A percentile compares a stretch with the other conserved stretches of the same genome.
Evolutionary conservation across 1,140 invertebrate species (phyloP).

Genomic region (Nomia melanderi): DNA sequence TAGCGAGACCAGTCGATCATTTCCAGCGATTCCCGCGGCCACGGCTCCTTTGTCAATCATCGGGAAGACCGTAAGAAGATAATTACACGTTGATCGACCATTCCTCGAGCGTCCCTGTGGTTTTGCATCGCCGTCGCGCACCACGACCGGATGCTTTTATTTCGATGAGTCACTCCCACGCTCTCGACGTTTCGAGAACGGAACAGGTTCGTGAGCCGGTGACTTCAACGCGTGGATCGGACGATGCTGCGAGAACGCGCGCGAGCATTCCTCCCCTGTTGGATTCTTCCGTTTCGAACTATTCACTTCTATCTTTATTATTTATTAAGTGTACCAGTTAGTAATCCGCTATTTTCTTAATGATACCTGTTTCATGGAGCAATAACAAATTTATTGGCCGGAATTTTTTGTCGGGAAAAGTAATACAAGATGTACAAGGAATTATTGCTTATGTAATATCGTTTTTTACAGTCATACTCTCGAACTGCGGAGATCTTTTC

Average conservation of each 20-base stretch:
- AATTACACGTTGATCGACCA: slow-evolving; percentile 34
- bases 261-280: neutral
- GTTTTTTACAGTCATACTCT: no score
- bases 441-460: no score
- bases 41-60: slow-evolving; percentile 37
- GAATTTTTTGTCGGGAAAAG: no score
- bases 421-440: no score
- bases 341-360: no score
- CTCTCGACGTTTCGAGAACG: slow-evolving; percentile 32
- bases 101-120: slow-evolving; percentile 25
- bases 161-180: slow-evolving; percentile 33
- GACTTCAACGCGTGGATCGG: slow-evolving; percentile 15
- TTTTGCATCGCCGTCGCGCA: slow-evolving; percentile 30
- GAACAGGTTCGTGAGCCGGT: slow-evolving; percentile 11
- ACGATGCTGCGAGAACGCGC: no score
- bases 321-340: no score
- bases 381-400: no score
- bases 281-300: neutral
- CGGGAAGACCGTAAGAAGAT: slow-evolving; percentile 19
- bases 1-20: slow-evolving; percentile 20
- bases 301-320: neutral
- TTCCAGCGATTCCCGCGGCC: slow-evolving; percentile 1
- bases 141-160: slow-evolving; percentile 21
- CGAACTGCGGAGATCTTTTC: no score
- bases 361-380: no score